Base-by-base conservation (phyloP, 2,113 vertebrate genomes). In the Lonchura striata region DNA sequence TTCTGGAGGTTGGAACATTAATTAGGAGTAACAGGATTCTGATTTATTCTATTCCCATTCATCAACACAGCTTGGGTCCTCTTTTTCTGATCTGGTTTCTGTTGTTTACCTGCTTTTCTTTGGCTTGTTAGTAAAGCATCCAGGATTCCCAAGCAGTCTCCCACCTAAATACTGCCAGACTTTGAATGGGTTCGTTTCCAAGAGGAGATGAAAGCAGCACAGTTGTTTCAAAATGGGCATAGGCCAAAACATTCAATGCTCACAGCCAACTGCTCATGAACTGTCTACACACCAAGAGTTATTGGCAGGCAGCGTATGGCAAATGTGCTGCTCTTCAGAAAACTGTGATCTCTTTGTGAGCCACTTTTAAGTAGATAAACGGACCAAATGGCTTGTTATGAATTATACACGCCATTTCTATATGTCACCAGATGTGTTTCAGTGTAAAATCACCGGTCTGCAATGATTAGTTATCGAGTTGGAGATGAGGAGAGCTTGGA, bases 301-400 rank as follows among this genome's bases (percentile, higher is more conserved):
- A 91, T 74, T 95, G 95, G 91, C 92, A 95, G 79, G 78, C 84
- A 66, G 75, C 17, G n/a, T 86, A 93, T 83, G 87, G 90, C 63
- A 90, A 95, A 95, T 91, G 46, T n/a, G 93, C 66, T 64, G 59
- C 87, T 88, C 71, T 94, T 93, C 94, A 95, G 84, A 96, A 96
- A 94, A 57, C 84, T 54, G n/a, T 52, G 86, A 72, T 69, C 91
- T 89, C 70, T 94, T 94, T 79, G 77, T 69, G 64, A 86, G 80
- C 66, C 89, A 46, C 84, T 95, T 91, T 76, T 79, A 89, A 93
- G 75, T 20, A 66, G 71, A 92, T 88, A 96, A 97, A 90, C 2
- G 5, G 78, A 87, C 75, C 70, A 88, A 95, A 90, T 81, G 79
- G 44, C 70, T 96, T 88, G 90, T 59, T 74, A 37, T 63, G 92